Percentiles rank a stretch among this genome's conserved stretches.
Evolutionary conservation across 2,113 vertebrate genomes (phyloP).

Genomic region (Heloderma charlesbogerti): DNA sequence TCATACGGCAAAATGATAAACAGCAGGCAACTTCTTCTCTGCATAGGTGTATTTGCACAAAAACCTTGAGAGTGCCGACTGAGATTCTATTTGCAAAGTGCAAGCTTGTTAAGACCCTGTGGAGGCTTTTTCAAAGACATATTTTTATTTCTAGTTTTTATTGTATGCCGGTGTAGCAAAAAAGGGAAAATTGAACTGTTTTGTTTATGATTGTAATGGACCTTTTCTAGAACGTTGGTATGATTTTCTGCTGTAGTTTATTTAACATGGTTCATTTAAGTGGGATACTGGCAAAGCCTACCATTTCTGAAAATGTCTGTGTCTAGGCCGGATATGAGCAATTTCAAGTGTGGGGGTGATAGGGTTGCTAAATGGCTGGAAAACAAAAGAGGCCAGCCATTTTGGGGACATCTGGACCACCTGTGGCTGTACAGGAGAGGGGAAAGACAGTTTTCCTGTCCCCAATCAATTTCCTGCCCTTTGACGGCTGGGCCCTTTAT

Average conservation of each 20-base stretch:
- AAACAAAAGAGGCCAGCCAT: not conserved
- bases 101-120: not conserved
- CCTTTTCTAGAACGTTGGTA: not conserved
- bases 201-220: not conserved
- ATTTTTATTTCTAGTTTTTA: not conserved
- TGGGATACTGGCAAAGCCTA: not conserved
- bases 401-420: not conserved
- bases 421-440: not conserved
- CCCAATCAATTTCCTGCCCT: not conserved
- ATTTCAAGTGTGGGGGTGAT: not conserved
- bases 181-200: not conserved
- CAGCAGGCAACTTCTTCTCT: slow-evolving; percentile 11
- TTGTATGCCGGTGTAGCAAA: not conserved
- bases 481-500: not conserved
- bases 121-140: slow-evolving; percentile 4
- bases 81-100: slow-evolving; percentile 9
- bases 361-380: not conserved
- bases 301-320: not conserved
- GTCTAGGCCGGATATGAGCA: not conserved
- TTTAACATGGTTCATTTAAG: too few species aligned
- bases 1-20: slow-evolving; percentile 25
- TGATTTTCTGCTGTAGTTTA: not conserved
- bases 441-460: not conserved
- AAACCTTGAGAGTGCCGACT: slow-evolving; percentile 10
- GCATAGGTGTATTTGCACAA: not conserved